Evolutionary conservation across 2,888 invertebrate genomes (phyloP), one percentile per base, ranked within the genome.

Genomic region (Drosophila kuntzei): DNA sequence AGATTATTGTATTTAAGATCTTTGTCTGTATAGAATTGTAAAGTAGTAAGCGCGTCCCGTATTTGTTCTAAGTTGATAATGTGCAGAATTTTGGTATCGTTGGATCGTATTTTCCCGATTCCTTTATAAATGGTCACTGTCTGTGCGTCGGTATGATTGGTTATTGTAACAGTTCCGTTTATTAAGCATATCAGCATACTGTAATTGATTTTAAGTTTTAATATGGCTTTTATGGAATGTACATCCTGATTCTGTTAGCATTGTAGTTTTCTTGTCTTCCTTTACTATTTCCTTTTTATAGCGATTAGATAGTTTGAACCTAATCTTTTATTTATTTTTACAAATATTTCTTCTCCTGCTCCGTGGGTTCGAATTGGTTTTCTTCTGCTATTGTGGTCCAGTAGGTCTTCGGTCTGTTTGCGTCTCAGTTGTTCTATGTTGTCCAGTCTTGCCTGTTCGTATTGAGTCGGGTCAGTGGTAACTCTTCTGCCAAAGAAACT

Each of bases 81-180:
- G 5, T 50, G 34, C 9, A 36, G 11, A 37, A 51, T 37, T 25
- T 16, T 27, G 11, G 37, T 36, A 36, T 50, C 34, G 34, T 50
- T 50, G 50, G 36, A 50, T 20, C 22, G 25, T 5, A 41, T 41
- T 39, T 54, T 22, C 3, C 43, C 49, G 18, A 36, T 49, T 22
- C 49, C 49, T 6, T 36, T 49, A 9, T 49, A 49, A 3, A 49
- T 49, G 5, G 22, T 36, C 20, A 36, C 25, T 5, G 50, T 50
- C 36, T 50, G 50, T 36, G 36, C 36, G 16, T 50, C 50, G 3
- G 39, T 53, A 53, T 53, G 11, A 18, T 53, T 53, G 8, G 25
- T 39, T 18, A 39, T 37, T 25, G 22, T 27, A 2, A 25, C 14
- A 7, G n/a, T 36, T 8, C 9, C 34, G 9, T 50, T 36, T 22